These are phyloP conservation scores for Asarcornis scutulata DNA, from an alignment of 2,113 vertebrate genomes.

Conservation along the genomic window DNA sequence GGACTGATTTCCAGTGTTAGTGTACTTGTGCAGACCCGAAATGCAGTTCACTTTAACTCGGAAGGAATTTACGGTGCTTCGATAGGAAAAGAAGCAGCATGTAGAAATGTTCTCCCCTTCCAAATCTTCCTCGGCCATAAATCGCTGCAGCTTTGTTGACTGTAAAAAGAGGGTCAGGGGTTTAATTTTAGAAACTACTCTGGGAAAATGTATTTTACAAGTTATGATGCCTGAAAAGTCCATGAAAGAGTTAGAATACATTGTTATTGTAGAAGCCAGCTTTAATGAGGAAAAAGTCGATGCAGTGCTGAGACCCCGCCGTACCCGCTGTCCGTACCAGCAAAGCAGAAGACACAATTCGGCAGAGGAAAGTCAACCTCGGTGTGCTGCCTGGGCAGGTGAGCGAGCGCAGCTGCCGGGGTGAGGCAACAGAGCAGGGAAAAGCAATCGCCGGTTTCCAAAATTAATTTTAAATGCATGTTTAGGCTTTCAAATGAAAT, in stretches of 20 bases:
- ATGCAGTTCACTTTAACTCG: not conserved
- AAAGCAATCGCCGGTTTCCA: not conserved
- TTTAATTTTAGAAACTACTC: not conserved
- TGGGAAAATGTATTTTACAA: not conserved
- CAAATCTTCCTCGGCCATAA: not conserved
- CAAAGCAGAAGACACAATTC: not conserved
- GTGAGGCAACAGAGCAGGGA: not conserved
- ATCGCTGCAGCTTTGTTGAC: not conserved
- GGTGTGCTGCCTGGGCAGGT: not conserved
- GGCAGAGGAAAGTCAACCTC: not conserved
- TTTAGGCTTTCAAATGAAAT: not conserved
- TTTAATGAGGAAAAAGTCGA: not conserved
- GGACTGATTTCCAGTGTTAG: not conserved
- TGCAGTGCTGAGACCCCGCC: not conserved
- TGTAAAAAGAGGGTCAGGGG: not conserved
- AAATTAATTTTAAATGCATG: not conserved
- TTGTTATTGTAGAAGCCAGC: not conserved
- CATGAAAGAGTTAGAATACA: not conserved
- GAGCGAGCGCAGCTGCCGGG: not conserved
- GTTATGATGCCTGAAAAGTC: not conserved
- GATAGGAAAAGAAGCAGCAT: not conserved
- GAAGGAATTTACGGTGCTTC: not conserved
- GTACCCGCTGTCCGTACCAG: not conserved
- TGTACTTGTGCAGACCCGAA: not conserved
- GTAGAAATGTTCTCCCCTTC: not conserved